A percentile compares a stretch with the other conserved stretches of the same genome.
Conservation (phyloP, 1,140 invertebrate species). For the Drosophila rhopaloa region DNA sequence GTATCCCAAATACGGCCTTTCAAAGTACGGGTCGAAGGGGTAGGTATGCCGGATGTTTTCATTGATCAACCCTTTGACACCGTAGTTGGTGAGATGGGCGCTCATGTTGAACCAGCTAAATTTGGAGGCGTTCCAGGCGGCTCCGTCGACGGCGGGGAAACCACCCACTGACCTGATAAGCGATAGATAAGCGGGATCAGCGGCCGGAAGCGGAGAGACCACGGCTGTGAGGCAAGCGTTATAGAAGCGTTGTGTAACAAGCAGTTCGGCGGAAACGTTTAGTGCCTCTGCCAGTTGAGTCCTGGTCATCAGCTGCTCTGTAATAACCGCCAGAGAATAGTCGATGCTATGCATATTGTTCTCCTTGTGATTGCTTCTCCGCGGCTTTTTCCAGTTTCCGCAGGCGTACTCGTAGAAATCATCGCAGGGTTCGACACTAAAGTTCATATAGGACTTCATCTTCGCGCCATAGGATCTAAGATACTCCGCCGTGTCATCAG, state of each 20-base stretch:
- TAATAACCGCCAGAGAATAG: constrained; percentile 52
- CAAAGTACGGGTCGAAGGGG: constrained; percentile 69
- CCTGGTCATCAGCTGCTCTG: constrained; percentile 47
- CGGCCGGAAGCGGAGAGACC: constrained; percentile 58
- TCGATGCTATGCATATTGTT: constrained; percentile 68
- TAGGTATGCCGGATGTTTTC: constrained; percentile 54
- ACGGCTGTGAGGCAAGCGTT: constrained; percentile 61
- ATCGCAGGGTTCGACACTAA: constrained; percentile 88
- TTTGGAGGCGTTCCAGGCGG: constrained; percentile 54
- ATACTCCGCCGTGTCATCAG: constrained; percentile 25
- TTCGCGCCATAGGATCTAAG: constrained; percentile 83
- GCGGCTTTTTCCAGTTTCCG: constrained; percentile 86
- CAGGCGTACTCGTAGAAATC: constrained; percentile 90
- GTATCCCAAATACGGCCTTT: constrained; percentile 72
- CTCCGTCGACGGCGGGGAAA: constrained; percentile 71
- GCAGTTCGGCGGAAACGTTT: constrained; percentile 56
- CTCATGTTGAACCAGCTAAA: constrained; percentile 83
- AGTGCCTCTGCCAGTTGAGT: constrained; percentile 40
- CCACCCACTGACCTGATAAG: constrained; percentile 75
- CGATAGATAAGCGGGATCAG: constrained; percentile 69
- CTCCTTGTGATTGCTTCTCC: constrained; percentile 46
- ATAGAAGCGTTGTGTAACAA: constrained; percentile 67
- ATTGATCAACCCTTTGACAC: constrained; percentile 45
- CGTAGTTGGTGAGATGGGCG: constrained; percentile 69
- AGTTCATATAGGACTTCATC: constrained; percentile 86